Base-by-base conservation (phyloP, 2,113 vertebrate species). In the Onychostruthus taczanowskii region DNA sequence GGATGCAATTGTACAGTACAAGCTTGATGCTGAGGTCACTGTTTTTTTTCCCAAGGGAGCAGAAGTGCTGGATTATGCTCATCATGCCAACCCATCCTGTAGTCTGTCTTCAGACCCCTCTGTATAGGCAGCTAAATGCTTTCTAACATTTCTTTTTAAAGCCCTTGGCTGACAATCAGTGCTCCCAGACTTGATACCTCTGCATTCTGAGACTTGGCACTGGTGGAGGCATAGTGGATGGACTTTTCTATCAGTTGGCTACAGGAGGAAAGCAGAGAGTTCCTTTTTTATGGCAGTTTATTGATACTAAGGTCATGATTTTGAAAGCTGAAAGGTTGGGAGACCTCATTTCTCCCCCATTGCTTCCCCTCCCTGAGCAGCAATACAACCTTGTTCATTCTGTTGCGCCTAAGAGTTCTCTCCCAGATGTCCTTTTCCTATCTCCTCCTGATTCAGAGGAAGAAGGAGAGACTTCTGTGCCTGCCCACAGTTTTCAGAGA, bases 1-100 rank as follows among this genome's bases (percentile, higher is more conserved):
- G 26, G 12, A 19, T 50, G 28, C 16, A 22, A 1, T 31, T 0
- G 2, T 66, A 31, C 33, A 11, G 3, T 33, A 26, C 3, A 28
- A 15, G 11, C 43, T 39, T 39, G 30, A 47, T 41, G 20, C 11
- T 0, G 2, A 27, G 30, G 20, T 50, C 2, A 1, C 33, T 37
- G n/a, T 20, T 3, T 23, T 35, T 49, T 26, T 58, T 79, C 11
- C 8, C 15, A 39, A 10, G 50, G 33, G 63, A 75, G 31, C 24
- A 61, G 35, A 41, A 35, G 30, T 17, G 20, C 23, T 82, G 47
- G 21, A 13, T 55, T 49, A 16, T 55, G 27, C 62, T 37, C 10
- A 11, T 58, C 55, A 31, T 41, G 27, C 26, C 50, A 47, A 3
- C 13, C 12, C 9, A 2, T 70, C 20, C 61, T 75, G 39, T 59